phyloP scores from a whole-genome alignment of 1,140 invertebrate species.

The Drosophila subpulchrella region DNA sequence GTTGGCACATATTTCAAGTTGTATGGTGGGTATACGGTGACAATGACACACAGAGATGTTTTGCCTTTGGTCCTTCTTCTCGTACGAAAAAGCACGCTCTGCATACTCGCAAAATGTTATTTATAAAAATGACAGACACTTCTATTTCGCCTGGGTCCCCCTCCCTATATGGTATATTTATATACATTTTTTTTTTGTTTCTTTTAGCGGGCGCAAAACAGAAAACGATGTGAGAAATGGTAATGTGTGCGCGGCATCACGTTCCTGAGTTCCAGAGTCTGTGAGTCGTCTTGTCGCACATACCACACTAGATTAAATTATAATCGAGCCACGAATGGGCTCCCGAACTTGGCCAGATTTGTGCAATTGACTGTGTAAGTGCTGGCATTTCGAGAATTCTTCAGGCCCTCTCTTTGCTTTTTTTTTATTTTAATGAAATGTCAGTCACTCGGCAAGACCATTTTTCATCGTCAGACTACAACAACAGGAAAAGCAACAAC shows the following conservation, averaged over 20 bases:
- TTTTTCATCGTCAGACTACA: conserved; percentile 61
- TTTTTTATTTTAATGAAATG: conserved; percentile 71
- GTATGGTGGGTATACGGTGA: conserved; percentile 36
- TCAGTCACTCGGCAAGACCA: conserved; percentile 62
- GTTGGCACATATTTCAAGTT: conserved; percentile 78
- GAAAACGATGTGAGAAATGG: conserved; percentile 74
- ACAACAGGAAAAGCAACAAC: conserved; percentile 38
- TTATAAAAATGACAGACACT: conserved; percentile 82
- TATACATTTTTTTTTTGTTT: conserved; percentile 4
- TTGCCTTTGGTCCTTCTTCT: too few relatives aligned
- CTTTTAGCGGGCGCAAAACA: conserved; percentile 33
- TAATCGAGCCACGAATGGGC: conserved; percentile 66
- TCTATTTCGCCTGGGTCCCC: conserved; percentile 64
- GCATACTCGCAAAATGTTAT: conserved; percentile 64
- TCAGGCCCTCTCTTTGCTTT: background rate
- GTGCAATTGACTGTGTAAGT: conserved; percentile 78
- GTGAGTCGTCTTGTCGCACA: conserved; percentile 66
- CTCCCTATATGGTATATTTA: conserved; percentile 3
- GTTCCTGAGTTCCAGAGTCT: conserved; percentile 45
- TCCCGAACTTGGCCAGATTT: conserved; percentile 61
- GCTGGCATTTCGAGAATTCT: conserved; percentile 33
- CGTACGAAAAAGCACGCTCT: conserved; percentile 2
- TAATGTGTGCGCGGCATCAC: conserved; percentile 68
- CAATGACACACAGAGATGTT: conserved; percentile 68
- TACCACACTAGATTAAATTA: conserved; percentile 82